Conservation (phyloP, 2,797 vertebrate species). For the Danionella dracula region DNA sequence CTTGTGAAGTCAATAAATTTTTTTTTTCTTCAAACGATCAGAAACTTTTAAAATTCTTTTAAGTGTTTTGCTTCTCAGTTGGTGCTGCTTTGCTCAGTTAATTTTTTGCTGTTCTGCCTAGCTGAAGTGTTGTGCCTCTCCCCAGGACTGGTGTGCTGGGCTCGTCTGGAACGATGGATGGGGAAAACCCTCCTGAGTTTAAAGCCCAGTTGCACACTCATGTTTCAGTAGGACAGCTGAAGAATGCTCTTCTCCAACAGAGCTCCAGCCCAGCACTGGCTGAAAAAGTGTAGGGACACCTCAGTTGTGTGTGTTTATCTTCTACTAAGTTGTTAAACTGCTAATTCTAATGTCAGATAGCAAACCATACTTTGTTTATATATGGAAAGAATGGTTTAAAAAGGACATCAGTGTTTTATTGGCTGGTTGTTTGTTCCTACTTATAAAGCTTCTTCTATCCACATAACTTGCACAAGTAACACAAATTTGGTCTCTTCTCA, state of each 20-base stretch:
- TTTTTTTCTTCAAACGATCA: too few relatives aligned
- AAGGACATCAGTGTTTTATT: too few relatives aligned
- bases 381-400: too few relatives aligned
- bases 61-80: too few relatives aligned
- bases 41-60: too few relatives aligned
- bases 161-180: constrained; percentile 48
- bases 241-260: constrained; percentile 65
- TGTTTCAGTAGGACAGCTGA: constrained; percentile 73
- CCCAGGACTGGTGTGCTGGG: constrained; percentile 61
- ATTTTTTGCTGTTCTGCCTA: constrained; percentile 14
- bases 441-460: too few relatives aligned
- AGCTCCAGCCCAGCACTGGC: constrained; percentile 51
- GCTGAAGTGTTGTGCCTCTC: constrained; percentile 14
- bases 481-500: too few relatives aligned
- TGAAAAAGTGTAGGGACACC: constrained; percentile 63
- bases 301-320: constrained; percentile 33
- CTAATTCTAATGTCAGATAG: constrained; percentile 8
- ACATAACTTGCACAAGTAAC: too few relatives aligned
- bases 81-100: constrained; percentile 44
- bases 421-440: too few relatives aligned
- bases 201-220: constrained; percentile 64
- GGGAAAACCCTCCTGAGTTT: constrained; percentile 44
- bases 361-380: too few relatives aligned
- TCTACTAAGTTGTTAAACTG: too few relatives aligned
- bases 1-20: too few relatives aligned